Base-by-base conservation (phyloP, 1,140 invertebrate species). In the Leptopilina clavipes region DNA sequence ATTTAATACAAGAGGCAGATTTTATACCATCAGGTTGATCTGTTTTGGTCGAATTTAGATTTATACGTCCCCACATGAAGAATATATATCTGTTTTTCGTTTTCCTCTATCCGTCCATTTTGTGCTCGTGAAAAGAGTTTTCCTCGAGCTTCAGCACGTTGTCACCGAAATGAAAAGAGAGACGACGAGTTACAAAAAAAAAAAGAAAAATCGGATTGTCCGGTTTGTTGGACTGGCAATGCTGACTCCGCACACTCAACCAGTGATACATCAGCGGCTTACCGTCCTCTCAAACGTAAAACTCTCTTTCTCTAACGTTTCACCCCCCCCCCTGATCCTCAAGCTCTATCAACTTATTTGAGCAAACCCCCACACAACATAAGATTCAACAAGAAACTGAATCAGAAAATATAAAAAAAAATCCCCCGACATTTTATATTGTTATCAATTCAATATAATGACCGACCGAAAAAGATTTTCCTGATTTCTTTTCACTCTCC, bases 171-270 rank as follows among this genome's bases (percentile, higher is more conserved):
- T 76, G 75, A 48, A 56, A 78, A 56, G 72, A 19, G 72, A 19
- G 6, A 76, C 74, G 65, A 54, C 74, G 65, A 54, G 22, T 31
- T 37, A 72, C 43, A 71, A 83, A 81, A 31, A n/a, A n/a, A n/a
- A n/a, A n/a, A n/a, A n/a, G n/a, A n/a, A n/a, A 79, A 81, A 78
- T 77, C 80, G 82, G 83, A 84, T 84, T 84, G 83, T 84, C 82
- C 83, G 77, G 83, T 84, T 84, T 84, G 84, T 84, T 86, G 84
- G 83, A 73, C 82, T 81, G 84, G 83, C 80, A 83, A 79, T 78
- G 84, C 84, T 85, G 84, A 85, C 83, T 86, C 81, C 77, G 84
- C 85, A 85, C 81, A 83, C 83, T 85, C 85, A 84, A 81, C 82
- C 81, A 76, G 82, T 85, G 85, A 85, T 85, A 84, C 84, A 85